These are phyloP conservation scores for Spongilla lacustris DNA, from an alignment of 37 sponge, comb jelly and placozoan species.

Conservation along the genomic window DNA sequence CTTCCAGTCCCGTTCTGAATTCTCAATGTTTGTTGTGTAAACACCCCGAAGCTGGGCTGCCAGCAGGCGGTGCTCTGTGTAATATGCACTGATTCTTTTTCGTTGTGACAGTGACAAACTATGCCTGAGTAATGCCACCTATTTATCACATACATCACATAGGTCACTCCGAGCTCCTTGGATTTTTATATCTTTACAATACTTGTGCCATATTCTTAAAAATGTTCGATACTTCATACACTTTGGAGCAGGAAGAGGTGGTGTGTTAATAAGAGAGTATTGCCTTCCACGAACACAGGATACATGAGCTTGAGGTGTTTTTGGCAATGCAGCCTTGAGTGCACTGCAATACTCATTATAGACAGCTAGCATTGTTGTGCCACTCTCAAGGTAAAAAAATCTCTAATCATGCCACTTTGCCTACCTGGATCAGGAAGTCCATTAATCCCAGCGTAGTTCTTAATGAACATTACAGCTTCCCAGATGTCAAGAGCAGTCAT, in stretches of 20 bases:
- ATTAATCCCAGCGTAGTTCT: neutral
- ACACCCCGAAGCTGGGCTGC: too few species aligned
- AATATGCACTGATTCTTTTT: too few species aligned
- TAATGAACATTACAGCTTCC: neutral
- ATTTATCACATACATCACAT: too few species aligned
- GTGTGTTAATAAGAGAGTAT: neutral
- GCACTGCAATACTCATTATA: neutral
- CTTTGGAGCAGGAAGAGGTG: neutral
- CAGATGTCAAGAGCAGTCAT: neutral
- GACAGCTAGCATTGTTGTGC: neutral
- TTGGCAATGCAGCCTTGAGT: neutral
- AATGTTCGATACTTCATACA: neutral
- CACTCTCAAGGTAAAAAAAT: neutral
- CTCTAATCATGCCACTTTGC: neutral
- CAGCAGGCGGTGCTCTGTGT: too few species aligned
- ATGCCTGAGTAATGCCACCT: too few species aligned
- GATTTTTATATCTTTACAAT: too few species aligned
- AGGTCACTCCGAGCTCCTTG: too few species aligned
- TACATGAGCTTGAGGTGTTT: neutral
- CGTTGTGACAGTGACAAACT: too few species aligned
- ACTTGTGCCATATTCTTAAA: too few species aligned
- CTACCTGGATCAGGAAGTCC: neutral
- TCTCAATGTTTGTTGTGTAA: too few species aligned
- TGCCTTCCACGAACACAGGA: neutral
- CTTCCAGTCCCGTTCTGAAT: too few species aligned